Conservation (phyloP, 2,113 vertebrate species). For the Orycteropus afer region DNA sequence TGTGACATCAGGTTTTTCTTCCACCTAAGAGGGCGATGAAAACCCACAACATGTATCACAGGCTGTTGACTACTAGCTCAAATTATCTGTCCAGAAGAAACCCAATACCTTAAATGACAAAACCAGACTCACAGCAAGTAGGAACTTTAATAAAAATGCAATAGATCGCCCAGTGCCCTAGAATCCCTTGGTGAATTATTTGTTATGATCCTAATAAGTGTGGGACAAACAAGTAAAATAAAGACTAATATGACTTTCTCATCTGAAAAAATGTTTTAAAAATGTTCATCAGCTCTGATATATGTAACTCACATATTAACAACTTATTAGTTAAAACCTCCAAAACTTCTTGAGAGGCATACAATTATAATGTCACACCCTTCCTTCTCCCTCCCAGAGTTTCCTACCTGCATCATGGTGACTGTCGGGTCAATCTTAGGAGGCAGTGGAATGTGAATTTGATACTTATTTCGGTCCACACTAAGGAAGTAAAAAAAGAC, state of each 20-base stretch:
- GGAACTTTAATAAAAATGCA: conserved; percentile 21
- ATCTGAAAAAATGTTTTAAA: conserved; percentile 11
- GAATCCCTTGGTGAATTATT: not conserved
- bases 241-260: not conserved
- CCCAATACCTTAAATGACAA: not conserved
- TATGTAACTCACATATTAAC: not conserved
- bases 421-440: conserved; percentile 99
- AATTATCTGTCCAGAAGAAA: not conserved
- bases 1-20: conserved; percentile 99
- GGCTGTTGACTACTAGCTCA: not conserved
- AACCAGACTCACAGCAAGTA: conserved; percentile 3
- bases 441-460: conserved; percentile 98
- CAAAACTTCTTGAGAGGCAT: not conserved
- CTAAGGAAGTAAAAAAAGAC: conserved; percentile 83
- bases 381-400: not conserved
- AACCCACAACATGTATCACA: not conserved
- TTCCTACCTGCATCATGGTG: conserved; percentile 99
- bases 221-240: conserved; percentile 1
- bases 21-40: conserved; percentile 88
- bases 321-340: not conserved
- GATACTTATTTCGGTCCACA: conserved; percentile 99
- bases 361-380: not conserved
- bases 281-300: not conserved
- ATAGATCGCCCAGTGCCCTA: not conserved
- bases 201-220: not conserved